Evolutionary conservation across 2,113 vertebrate genomes (phyloP).

Genomic region (Odocoileus hemionus): DNA sequence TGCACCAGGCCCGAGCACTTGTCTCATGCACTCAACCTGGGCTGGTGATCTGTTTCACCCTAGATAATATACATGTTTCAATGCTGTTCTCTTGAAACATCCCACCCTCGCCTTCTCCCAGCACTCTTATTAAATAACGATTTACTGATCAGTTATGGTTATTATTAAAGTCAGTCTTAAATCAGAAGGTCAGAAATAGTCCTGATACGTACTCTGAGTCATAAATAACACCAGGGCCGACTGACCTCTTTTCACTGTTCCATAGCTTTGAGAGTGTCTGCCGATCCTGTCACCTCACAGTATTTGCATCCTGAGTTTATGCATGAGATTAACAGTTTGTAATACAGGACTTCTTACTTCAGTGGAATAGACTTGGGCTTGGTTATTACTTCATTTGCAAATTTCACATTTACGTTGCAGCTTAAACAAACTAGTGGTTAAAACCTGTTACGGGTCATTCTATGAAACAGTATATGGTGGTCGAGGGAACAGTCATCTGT

Average conservation of each 20-base stretch:
- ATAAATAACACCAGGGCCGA: fast-evolving
- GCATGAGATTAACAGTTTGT: background rate
- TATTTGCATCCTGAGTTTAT: background rate
- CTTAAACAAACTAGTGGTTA: background rate
- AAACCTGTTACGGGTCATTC: background rate
- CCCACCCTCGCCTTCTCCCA: too few species aligned
- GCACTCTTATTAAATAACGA: background rate
- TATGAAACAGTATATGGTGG: background rate
- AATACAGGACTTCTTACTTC: background rate
- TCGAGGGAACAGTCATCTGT: background rate
- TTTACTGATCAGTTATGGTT: conserved; percentile 2
- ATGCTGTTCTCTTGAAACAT: too few species aligned
- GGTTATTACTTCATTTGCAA: background rate
- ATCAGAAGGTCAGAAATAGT: background rate
- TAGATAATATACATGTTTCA: too few species aligned
- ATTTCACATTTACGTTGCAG: background rate
- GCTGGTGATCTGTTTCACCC: too few species aligned
- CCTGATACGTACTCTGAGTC: background rate
- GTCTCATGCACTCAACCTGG: too few species aligned
- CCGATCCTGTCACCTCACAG: background rate
- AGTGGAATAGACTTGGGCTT: background rate
- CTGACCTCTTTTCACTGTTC: background rate
- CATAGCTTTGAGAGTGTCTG: background rate
- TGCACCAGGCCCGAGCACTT: too few species aligned
- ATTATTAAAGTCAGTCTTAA: background rate